Base-by-base conservation (phyloP, 1,140 invertebrate genomes). In the Rhopalosiphum padi region DNA sequence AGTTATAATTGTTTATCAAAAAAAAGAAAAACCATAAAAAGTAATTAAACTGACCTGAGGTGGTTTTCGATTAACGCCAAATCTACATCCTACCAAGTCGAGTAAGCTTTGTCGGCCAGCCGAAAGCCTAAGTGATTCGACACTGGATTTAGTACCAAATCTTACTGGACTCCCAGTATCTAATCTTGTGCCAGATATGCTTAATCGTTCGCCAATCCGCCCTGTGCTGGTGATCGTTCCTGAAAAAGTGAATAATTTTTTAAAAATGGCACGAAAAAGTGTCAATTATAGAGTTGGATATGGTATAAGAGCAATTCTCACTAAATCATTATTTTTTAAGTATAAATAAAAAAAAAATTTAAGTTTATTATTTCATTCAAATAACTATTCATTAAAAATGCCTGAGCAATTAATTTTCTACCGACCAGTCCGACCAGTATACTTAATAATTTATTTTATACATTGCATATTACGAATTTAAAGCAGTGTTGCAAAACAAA, bases 81-180 rank as follows among this genome's bases (percentile, higher is more conserved):
- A 96, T 95, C 96, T 96, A 94, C 96, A 97, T 94, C 96, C 96
- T 91, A 97, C 97, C 94, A 97, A 95, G 95, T 97, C 97, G 77
- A 97, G 95, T n/a, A 97, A 95, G 93, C 96, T 96, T 94, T 96
- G 96, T 93, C 96, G 95, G 18, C 96, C 96, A 2, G 96, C 95
- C 30, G 96, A 96, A 95, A 96, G 94, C 93, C 94, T 94, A 46
- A 94, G 94, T 93, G 94, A 94, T 93, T 94, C 94, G 23, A 94
- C 94, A 90, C 94, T 94, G 94, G 94, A 95, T 94, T 94, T 95
- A 53, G 95, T 94, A 41, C 95, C 94, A 90, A 94, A 95, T 91
- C 94, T 95, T 77, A 95, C 94, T 22, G 95, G 95, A 82, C 95
- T 95, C 82, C 95, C 95, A 87, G 95, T 95, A 94, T 96, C 96